Evolutionary conservation across 2,113 vertebrate genomes (phyloP), one percentile per base, ranked within the genome.

Genomic region (Trichechus manatus): DNA sequence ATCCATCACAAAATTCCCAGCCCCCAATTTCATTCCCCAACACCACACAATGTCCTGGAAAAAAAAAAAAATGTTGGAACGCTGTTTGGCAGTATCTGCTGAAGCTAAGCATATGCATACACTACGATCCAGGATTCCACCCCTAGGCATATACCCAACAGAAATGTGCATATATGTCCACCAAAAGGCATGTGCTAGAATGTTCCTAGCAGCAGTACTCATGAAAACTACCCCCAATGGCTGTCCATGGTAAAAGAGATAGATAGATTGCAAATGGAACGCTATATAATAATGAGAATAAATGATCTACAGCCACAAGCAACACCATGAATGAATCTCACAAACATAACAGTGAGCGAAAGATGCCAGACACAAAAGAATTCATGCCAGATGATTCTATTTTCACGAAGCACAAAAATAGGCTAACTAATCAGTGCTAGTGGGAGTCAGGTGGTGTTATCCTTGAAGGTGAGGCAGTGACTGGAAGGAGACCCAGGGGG

Each of bases 341-440:
- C 56, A 42, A 10, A 63, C 0, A 5, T 20, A 22, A 17, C 1
- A 8, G 6, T 3, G 59, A 78, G 66, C 3, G 2, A 39, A 86
- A 80, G 29, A 50, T 14, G 4, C 9, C 72, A 72, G 19, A 61
- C 39, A 63, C 20, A 9, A 11, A 47, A 77, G 63, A n/a, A 33
- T 0, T 3, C 19, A 6, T 4, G 0, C 2, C 1, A 13, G 2
- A 0, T 15, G 44, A 3, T 3, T 44, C 33, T 20, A 19, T 72
- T 47, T 36, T 27, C 39, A 25, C 13, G 6, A 47, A 79, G 33
- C 8, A 29, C 13, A 80, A 87, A 94, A 33, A 11, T 4, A 27
- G 19, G 22, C 14, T 0, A 29, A 56, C 17, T 4, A 19, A 23
- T 31, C 31, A 31, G 3, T 9, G 4, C n/a, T 50, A 4, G 31